Evolutionary conservation across 2,797 vertebrate genomes (phyloP), one percentile per base, ranked within the genome.

Genomic region (Lateolabrax maculatus): DNA sequence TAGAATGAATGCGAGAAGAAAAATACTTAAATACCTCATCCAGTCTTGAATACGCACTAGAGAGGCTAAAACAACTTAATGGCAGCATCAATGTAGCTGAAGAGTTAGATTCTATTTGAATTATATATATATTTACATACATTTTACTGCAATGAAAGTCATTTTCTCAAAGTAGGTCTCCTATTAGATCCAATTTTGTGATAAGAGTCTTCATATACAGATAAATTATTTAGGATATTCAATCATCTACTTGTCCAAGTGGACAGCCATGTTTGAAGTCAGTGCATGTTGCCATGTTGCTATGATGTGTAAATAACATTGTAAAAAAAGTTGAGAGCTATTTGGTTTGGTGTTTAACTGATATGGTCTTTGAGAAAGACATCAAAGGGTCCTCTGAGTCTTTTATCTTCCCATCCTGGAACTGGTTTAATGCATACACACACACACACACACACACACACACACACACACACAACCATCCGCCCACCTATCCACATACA

Each of bases 261-360:
- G 77, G 76, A 53, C 57, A 84, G 72, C 67, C 62, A 77, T 84
- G 85, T 88, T 91, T 90, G 88, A 90, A 91, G 87, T 87, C 88
- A 62, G 60, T 3, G 41, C 0, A 4, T 15, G 58, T 56, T 69
- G 75, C 58, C 49, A 43, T 37, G 43, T 64, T 58, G 86, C 86
- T 90, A 82, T 92, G 87, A 93, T 89, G 86, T 90, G 86, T 79
- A 83, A 92, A 91, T 81, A 83, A 70, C 56, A 73, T 44, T 15
- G 79, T 65, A 46, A 64, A 72, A 72, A 80, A 80, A 81, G 75
- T 77, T 71, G 77, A 85, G 80, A 67, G 76, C 70, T 83, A 83
- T 85, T 88, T 86, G 71, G 75, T 85, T 81, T 80, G 81, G 81
- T 80, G 76, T 90, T 89, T 84, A 88, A 88, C 87, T 83, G 84